Percentiles rank a stretch among this genome's conserved stretches.
Evolutionary conservation across 37 sponge, comb jelly and placozoan species (phyloP).

Genomic region (Cliona cf. orientalis): DNA sequence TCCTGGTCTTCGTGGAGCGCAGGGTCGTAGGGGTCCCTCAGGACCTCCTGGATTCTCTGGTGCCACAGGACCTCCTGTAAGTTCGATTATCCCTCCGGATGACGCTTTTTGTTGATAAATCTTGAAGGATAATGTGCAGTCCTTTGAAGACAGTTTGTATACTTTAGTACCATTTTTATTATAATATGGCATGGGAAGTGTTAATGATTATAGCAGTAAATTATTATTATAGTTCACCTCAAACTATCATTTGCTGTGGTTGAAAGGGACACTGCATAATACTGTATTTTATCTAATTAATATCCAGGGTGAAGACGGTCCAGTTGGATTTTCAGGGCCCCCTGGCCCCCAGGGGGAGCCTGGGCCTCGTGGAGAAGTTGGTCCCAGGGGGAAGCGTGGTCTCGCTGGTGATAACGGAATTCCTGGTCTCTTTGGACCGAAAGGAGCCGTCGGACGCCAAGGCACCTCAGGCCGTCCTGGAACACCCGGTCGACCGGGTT

Average conservation of each 20-base stretch:
- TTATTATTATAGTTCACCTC: no score
- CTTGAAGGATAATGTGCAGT: no score
- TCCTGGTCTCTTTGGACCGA: constrained; percentile 30
- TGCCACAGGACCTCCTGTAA: constrained; percentile 54
- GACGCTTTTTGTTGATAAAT: neutral
- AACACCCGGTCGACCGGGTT: constrained; percentile 50
- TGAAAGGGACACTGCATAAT: no score
- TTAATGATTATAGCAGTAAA: no score
- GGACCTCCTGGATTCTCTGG: constrained; percentile 54
- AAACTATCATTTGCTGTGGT: no score
- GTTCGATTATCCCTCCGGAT: no score
- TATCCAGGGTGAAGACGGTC: constrained; percentile 61
- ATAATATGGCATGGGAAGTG: no score
- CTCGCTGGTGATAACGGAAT: constrained; percentile 22
- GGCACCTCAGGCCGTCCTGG: constrained; percentile 39
- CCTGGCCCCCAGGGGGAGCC: constrained; percentile 60
- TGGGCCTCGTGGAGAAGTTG: constrained; percentile 44
- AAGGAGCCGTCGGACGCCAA: constrained; percentile 14
- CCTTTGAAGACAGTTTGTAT: no score
- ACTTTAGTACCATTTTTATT: no score
- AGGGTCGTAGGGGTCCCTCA: constrained; percentile 29
- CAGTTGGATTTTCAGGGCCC: constrained; percentile 44
- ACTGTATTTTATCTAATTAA: neutral
- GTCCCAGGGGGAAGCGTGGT: constrained; percentile 38
- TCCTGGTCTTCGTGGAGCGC: constrained; percentile 40